Evolutionary conservation across 2,888 invertebrate species (phyloP).

Genomic region (Beris chalybata): DNA sequence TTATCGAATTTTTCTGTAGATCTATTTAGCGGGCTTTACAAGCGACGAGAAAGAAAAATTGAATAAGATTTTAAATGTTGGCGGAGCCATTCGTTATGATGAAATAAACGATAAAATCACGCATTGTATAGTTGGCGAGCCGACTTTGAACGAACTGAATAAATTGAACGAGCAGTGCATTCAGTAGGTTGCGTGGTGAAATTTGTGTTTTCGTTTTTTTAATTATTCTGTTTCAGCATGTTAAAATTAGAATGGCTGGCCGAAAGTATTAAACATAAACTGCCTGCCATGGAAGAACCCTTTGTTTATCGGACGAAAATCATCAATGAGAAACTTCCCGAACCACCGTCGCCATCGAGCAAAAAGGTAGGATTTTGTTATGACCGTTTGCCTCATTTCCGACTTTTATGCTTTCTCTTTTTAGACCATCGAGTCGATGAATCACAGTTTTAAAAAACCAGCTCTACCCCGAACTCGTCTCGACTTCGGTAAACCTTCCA

Average conservation of each 20-base stretch:
- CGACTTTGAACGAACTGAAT: constrained; percentile 58
- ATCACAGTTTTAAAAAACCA: constrained; percentile 54
- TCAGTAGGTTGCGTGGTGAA: constrained; percentile 38
- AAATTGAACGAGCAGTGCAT: constrained; percentile 47
- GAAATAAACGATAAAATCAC: constrained; percentile 75
- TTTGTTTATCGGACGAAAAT: constrained; percentile 50
- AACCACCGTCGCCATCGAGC: constrained; percentile 64
- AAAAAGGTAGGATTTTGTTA: constrained; percentile 58
- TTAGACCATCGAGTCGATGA: constrained; percentile 52
- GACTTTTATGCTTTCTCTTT: background rate
- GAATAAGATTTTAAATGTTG: constrained; percentile 69
- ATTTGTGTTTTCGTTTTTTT: constrained; percentile 5
- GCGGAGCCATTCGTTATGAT: constrained; percentile 82
- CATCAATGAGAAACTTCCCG: constrained; percentile 46
- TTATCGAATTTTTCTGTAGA: constrained; percentile 54
- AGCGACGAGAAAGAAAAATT: constrained; percentile 67
- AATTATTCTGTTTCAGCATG: constrained; percentile 58
- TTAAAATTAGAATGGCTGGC: constrained; percentile 76
- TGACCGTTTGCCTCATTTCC: background rate
- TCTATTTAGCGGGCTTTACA: constrained; percentile 71
- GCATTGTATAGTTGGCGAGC: constrained; percentile 75
- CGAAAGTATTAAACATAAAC: constrained; percentile 66
- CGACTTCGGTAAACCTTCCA: constrained; percentile 18
- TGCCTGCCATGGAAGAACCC: constrained; percentile 62
- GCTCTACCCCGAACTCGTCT: constrained; percentile 42